Evolutionary conservation across 1,140 invertebrate species (phyloP), one percentile per base, ranked within the genome.

Genomic region (Antheraea mylitta): DNA sequence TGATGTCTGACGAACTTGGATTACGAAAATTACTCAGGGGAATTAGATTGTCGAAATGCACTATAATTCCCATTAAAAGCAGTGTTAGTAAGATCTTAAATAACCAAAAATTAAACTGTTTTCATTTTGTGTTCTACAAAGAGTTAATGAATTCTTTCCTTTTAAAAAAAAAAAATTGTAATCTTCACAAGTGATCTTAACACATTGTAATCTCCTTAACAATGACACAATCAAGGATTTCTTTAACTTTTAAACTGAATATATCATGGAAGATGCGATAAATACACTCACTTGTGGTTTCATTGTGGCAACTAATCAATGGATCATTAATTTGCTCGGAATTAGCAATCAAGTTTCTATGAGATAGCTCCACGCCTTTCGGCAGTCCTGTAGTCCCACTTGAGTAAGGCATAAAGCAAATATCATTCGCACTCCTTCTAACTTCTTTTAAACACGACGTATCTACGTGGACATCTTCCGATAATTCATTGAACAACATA

Each of bases 331-430:
- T 78, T 69, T 93, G 93, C 64, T 92, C 83, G 69, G 90, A 93
- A 72, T 95, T 95, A 4, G 93, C 85, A 36, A 93, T 85, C 30
- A 96, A 87, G 79, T 95, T 95, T 53, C 84, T 93, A 82, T 98
- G 96, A 0, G 96, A 95, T 2, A 98, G 83, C 87, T 97, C 94
- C 0, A 98, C 97, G 13, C 97, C 97, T 93, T 98, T 99, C 0
- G 98, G 97, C 66, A 96, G 80, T 22, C 98, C 97, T 18, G 97
- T 98, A 2, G 97, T 98, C 18, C 97, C 97, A 82, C 97, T 98
- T 0, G 97, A 96, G 85, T 94, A 96, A 10, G 95, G 95, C 64
- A 96, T 72, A 65, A 95, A 86, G 63, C 93, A 91, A 11, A 94
- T 82, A 75, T 95, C 94, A 30, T 94, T 85, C 0, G 77, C 36